Base-by-base conservation (phyloP, 1,140 invertebrate species). In the Mamestra configurata region DNA sequence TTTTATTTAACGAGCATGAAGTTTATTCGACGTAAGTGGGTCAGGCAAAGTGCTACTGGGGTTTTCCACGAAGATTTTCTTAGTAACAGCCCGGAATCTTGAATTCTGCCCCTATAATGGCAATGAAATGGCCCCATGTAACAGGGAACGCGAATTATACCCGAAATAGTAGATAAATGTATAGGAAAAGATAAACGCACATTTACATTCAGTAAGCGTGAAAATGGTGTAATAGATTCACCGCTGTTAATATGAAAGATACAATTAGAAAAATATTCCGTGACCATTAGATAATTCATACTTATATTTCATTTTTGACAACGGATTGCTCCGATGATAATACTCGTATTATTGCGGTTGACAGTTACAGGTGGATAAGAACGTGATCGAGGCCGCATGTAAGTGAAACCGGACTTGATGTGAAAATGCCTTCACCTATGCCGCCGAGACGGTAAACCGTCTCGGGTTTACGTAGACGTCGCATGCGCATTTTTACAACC, bases 361-460 rank as follows among this genome's bases (percentile, higher is more conserved):
- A 53, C 20, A 71, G 68, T 31, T 3, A 53, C 20, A 55, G 24
- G n/a, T 43, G 46, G 46, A 27, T 70, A 49, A 70, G 15, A 71
- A 53, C 68, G 68, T 53, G 49, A 71, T 27, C 68, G 43, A 71
- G 68, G 68, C 24, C 68, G 49, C 18, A 35, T 53, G 46, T 51
- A 53, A 71, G 68, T 71, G 68, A 71, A 71, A 71, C 68, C 68
- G 49, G 68, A 71, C 68, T 35, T 53, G 4, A 71, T 71, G 27
- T 71, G 46, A 71, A 71, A 71, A 71, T 53, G 68, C 68, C 68
- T 71, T 53, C 68, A 71, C 46, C 46, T 53, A 18, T 51, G 22
- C 24, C 37, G 22, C 24, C 37, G 37, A 53, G 20, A 71, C 46
- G 11, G 24, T 46, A 46, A 46, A 13, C 15, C 4, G 0, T 15